Percentiles rank a stretch among this genome's conserved stretches.
Conservation (phyloP, 2,797 vertebrate genomes). For the Psittacula echo region DNA sequence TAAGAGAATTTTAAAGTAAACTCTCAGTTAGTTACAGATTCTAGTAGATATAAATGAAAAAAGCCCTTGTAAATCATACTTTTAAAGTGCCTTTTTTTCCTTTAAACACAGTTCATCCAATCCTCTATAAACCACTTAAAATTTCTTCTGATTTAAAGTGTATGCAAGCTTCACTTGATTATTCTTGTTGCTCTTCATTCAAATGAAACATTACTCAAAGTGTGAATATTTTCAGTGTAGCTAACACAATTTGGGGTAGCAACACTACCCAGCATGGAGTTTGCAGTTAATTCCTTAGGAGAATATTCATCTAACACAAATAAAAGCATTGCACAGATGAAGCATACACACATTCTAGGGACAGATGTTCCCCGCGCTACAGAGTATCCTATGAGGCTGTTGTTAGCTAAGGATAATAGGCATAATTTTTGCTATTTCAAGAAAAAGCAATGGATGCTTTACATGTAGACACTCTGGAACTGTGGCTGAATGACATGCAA, state of each 20-base stretch:
- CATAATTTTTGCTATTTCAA: constrained; percentile 34
- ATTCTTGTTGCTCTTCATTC: not conserved
- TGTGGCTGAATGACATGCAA: not conserved
- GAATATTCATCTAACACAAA: not conserved
- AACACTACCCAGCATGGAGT: not conserved
- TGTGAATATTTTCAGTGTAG: not conserved
- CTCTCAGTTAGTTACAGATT: not conserved
- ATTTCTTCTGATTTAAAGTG: not conserved
- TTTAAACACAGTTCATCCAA: not conserved
- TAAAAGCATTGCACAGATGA: not conserved
- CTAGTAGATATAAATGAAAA: not conserved
- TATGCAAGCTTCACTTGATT: not conserved
- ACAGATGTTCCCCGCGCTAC: not conserved
- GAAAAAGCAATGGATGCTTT: constrained; percentile 9
- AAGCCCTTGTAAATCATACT: not conserved
- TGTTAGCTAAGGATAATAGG: not conserved
- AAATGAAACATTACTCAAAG: not conserved
- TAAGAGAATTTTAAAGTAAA: not conserved
- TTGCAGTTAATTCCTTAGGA: not conserved
- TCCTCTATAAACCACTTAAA: not conserved
- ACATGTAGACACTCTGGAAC: constrained; percentile 3
- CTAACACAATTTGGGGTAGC: not conserved
- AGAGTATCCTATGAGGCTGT: not conserved
- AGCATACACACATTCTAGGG: not conserved
- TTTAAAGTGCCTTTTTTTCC: not conserved